Base-by-base conservation (phyloP, 1,140 invertebrate species). In the Eueides isabella region DNA sequence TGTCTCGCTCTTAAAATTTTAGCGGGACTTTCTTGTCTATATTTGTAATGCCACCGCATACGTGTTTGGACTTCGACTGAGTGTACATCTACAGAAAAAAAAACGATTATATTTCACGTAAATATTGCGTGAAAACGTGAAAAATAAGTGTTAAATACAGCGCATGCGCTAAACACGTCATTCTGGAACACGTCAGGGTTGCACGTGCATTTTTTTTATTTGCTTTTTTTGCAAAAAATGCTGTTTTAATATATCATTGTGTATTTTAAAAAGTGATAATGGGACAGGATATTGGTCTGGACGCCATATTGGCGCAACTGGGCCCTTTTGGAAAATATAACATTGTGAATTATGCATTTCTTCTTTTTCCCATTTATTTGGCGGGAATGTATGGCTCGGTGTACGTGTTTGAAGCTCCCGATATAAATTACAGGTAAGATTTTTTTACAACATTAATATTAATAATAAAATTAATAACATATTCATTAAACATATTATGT, bases 371-470 rank as follows among this genome's bases (percentile, higher is more conserved):
- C 0, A 87, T 91, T 65, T 92, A 82, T 78, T 86, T 92, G 81
- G 89, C 91, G 68, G 90, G 91, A 85, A 91, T 92, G 83, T 92
- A 84, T 48, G 89, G 90, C 19, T 85, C 87, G 14, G 83, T 90
- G 28, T 92, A 77, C 66, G 83, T 92, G 1, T 92, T 92, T 69
- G 91, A 92, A 78, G 91, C 91, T 0, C 68, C 85, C 5, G 87
- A 92, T 71, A 87, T 92, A 31, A 75, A 71, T 71, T 92, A 92
- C 68, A 86, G 91, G 91, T 92, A 73, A 81, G 89, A 79, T 29
- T 5, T 38, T 63, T 63, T 6, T 48, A 23, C 19, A 48, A 48
- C 19, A 19, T 48, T 48, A 19, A 19, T 19, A 48, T 19, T 19
- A 48, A 19, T 48, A 0, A 55, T 26, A 11, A 26, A 1, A 26